A percentile compares a stretch with the other conserved stretches of the same genome.
Conservation (phyloP, 2,113 vertebrate genomes). For the Nettapus auritus region DNA sequence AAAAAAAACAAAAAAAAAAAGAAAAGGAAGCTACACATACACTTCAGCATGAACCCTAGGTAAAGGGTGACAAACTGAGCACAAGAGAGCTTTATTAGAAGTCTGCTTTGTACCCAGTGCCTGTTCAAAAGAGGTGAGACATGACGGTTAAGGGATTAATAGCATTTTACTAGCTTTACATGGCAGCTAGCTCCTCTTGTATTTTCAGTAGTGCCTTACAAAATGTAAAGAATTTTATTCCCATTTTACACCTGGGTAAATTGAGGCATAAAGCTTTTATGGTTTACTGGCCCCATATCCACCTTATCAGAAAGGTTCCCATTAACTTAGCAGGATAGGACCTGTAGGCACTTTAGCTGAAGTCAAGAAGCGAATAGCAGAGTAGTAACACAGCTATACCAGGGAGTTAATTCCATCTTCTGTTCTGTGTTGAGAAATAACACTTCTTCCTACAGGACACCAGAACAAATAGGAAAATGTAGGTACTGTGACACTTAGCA, state of each 20-base stretch:
- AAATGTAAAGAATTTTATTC: constrained; percentile 40
- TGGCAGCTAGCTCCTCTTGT: not conserved
- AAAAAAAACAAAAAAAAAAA: not conserved
- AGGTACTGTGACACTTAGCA: not conserved
- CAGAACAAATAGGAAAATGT: constrained; percentile 43
- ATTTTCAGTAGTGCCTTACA: not conserved
- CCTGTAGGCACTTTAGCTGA: constrained; percentile 33
- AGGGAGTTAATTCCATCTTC: constrained; percentile 32
- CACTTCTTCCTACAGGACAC: constrained; percentile 31
- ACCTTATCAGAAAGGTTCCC: constrained; percentile 49
- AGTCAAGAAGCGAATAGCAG: constrained; percentile 27
- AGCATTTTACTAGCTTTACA: constrained; percentile 28
- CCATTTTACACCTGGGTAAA: constrained; percentile 58
- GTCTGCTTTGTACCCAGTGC: not conserved
- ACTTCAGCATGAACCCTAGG: not conserved
- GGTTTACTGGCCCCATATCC: constrained; percentile 41
- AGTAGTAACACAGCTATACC: constrained; percentile 2
- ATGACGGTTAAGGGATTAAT: not conserved
- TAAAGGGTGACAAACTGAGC: not conserved
- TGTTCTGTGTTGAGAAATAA: constrained; percentile 12
- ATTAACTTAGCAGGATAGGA: constrained; percentile 33
- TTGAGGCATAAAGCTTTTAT: constrained; percentile 43
- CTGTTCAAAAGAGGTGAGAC: not conserved
- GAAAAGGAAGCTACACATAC: not conserved
- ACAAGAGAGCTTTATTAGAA: not conserved